These are phyloP conservation scores for Apostichopus californicus DNA, from an alignment of 35 echinoderm and acorn worm genomes.

Conservation along the genomic window DNA sequence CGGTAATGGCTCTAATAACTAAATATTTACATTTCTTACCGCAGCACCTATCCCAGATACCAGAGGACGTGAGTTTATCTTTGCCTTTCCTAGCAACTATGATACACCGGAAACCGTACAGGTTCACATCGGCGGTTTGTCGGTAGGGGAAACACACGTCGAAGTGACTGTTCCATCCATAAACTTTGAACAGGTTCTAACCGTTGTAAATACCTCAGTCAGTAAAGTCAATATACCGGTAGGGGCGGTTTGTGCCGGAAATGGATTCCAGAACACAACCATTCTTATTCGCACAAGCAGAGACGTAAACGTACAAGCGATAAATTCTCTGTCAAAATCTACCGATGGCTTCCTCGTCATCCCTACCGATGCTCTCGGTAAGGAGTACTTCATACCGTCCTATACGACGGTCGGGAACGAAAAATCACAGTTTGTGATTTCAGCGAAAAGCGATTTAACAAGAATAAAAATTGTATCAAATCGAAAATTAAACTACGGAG, in stretches of 20 bases:
- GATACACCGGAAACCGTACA: conserved; percentile 43
- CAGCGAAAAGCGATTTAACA: conserved; percentile 69
- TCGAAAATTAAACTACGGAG: conserved; percentile 30
- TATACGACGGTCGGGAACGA: conserved; percentile 74
- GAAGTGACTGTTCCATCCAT: conserved; percentile 57
- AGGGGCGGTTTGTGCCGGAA: conserved; percentile 61
- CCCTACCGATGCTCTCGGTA: conserved; percentile 73
- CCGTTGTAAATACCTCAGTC: conserved; percentile 23
- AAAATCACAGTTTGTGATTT: conserved; percentile 70
- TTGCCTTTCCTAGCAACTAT: conserved; percentile 79
- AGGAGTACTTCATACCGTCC: conserved; percentile 82
- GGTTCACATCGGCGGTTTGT: conserved; percentile 66
- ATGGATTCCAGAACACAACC: conserved; percentile 77
- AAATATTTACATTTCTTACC: no score
- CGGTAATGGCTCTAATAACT: no score
- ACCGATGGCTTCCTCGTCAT: conserved; percentile 84
- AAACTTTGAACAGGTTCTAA: conserved; percentile 47
- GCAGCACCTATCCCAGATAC: no score
- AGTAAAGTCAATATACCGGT: conserved; percentile 58
- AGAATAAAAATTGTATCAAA: conserved; percentile 60
- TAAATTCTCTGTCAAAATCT: conserved; percentile 69
- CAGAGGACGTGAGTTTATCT: conserved; percentile 77
- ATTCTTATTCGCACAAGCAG: conserved; percentile 54
- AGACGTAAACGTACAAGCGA: conserved; percentile 69
- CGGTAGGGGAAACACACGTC: conserved; percentile 51